Evolutionary conservation across 2,113 vertebrate species (phyloP).

Genomic region (Upupa epops): DNA sequence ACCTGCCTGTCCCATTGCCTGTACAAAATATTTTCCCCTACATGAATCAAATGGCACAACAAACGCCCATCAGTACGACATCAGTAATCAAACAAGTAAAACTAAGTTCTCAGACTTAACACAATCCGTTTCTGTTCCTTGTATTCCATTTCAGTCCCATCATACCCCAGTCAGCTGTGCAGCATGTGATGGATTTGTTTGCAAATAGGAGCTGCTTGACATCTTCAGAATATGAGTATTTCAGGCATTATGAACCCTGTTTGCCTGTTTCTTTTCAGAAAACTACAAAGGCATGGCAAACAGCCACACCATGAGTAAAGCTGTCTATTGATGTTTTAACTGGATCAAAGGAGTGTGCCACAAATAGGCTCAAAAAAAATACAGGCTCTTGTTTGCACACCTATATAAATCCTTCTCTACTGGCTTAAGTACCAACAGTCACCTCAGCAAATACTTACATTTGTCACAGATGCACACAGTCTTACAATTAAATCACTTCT

Average conservation of each 20-base stretch:
- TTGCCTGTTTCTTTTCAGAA: conserved; percentile 22
- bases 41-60: not conserved
- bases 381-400: conserved; percentile 1
- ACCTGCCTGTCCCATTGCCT: not conserved
- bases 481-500: not conserved
- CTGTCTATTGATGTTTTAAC: not conserved
- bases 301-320: conserved; percentile 11
- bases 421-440: not conserved
- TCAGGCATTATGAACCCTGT: not conserved
- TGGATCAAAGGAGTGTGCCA: not conserved
- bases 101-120: not conserved
- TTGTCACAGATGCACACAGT: not conserved
- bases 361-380: not conserved
- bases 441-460: not conserved
- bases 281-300: conserved; percentile 23
- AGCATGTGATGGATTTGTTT: not conserved
- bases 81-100: not conserved
- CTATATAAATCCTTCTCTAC: conserved; percentile 17
- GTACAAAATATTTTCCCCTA: not conserved
- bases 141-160: not conserved
- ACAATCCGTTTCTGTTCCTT: not conserved
- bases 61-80: not conserved
- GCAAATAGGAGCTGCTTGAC: not conserved
- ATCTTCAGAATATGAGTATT: conserved; percentile 10
- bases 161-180: not conserved